Conservation (phyloP, 2,888 invertebrate species). For the Helicoverpa assulta region DNA sequence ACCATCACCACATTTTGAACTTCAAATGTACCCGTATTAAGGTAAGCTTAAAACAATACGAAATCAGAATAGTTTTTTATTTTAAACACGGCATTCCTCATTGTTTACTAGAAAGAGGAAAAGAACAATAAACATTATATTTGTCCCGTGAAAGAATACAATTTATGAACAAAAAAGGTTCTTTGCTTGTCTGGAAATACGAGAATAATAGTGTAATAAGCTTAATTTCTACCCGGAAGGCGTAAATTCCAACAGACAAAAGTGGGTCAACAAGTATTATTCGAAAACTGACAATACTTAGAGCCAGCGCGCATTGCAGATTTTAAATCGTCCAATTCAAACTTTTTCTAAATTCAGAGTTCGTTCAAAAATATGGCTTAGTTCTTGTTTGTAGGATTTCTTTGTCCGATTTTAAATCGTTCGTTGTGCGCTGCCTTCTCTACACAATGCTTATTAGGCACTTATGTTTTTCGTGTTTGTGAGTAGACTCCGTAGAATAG, state of each 20-base stretch:
- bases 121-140: too few species aligned
- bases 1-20: not conserved
- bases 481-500: not conserved
- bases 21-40: too few species aligned
- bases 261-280: slow-evolving; percentile 57
- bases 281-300: slow-evolving; percentile 56
- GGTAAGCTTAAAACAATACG: too few species aligned
- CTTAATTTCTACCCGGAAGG: slow-evolving; percentile 53
- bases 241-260: slow-evolving; percentile 54
- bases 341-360: slow-evolving; percentile 45
- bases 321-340: slow-evolving; percentile 55
- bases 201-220: slow-evolving; percentile 53
- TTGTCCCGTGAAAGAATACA: slow-evolving; percentile 19
- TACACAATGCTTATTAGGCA: slow-evolving; percentile 1
- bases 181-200: slow-evolving; percentile 44
- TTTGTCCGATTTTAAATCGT: slow-evolving; percentile 25
- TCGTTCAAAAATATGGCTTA: slow-evolving; percentile 34
- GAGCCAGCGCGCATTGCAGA: slow-evolving; percentile 56
- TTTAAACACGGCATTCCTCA: too few species aligned
- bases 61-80: too few species aligned
- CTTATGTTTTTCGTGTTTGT: not conserved
- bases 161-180: slow-evolving; percentile 31
- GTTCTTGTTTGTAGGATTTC: slow-evolving; percentile 37
- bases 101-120: too few species aligned
- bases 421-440: slow-evolving; percentile 3